phyloP scores from a whole-genome alignment of 2,888 invertebrate species.

The Myopa tessellatipennis region DNA sequence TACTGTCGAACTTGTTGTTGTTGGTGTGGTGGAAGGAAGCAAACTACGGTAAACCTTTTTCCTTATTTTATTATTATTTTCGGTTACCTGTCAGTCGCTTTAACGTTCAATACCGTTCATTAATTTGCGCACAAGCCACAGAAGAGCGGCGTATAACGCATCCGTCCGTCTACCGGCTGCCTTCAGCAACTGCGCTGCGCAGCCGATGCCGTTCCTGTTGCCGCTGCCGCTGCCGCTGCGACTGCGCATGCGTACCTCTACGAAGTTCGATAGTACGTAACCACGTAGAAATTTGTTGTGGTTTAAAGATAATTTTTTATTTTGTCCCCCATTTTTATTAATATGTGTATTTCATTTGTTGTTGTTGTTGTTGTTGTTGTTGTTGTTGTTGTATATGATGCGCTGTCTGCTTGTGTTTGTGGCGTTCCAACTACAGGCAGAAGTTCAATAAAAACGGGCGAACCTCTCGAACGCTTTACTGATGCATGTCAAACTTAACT shows the following conservation, averaged over 20 bases:
- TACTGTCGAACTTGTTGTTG: background rate
- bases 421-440: slow-evolving; percentile 53
- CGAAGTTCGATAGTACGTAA: background rate
- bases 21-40: background rate
- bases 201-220: background rate
- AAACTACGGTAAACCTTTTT: background rate
- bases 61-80: background rate
- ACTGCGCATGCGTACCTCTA: slow-evolving; percentile 35
- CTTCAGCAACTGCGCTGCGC: too few relatives aligned
- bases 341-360: slow-evolving; percentile 23
- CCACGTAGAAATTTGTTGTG: background rate
- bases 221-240: background rate
- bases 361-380: slow-evolving; percentile 41
- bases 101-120: slow-evolving; percentile 30
- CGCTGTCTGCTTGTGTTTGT: slow-evolving; percentile 30
- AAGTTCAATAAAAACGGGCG: slow-evolving; percentile 60
- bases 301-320: background rate
- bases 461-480: slow-evolving; percentile 35
- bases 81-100: background rate
- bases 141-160: slow-evolving; percentile 27
- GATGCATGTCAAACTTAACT: slow-evolving; percentile 65
- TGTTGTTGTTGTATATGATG: slow-evolving; percentile 48
- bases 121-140: slow-evolving; percentile 45
- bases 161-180: background rate
- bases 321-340: slow-evolving; percentile 30